Base-by-base conservation (phyloP, 1,140 invertebrate genomes). In the Hycleus cichorii region DNA sequence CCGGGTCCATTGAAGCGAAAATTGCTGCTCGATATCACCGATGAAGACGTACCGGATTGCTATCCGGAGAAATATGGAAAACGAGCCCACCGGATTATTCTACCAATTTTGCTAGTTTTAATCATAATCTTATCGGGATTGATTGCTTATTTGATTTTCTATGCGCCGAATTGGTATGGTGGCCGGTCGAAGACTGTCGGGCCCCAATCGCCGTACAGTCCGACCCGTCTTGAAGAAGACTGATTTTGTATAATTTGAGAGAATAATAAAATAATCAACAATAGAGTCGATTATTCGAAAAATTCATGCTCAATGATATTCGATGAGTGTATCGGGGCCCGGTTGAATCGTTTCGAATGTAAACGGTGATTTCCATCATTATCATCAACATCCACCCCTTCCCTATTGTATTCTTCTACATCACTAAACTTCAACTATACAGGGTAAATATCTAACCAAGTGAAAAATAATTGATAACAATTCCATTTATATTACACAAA, bases 101-200 rank as follows among this genome's bases (percentile, higher is more conserved):
- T 69, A 8, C 44, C 62, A 3, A 39, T 68, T 27, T 59, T 72
- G 45, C 57, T 59, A 38, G 32, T 59, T 2, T 27, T 65, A 3
- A 55, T 72, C 3, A 43, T 67, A 12, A 48, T 67, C 18, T 49
- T 72, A 2, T 43, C 62, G 9, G 57, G 54, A 32, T 18, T 72
- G 1, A 68, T 72, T 38, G 60, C 66, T n/a, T 72, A 70, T 54
- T 51, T 72, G 9, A 59, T 72, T 6, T 70, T 52, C 50, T 65
- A 65, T 42, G 54, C 66, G 5, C 51, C 52, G 32, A 59, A 18
- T 18, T 62, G 61, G 59, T 39, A 49, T 2, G 42, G 32, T 26
- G 24, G 39, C 4, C 45, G 46, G 18, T 53, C 43, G 25, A 49
- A 58, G 32, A 45, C 40, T 12, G 50, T 71, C 3, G 65, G 68